A percentile compares a stretch with the other conserved stretches of the same genome.
phyloP scores from a whole-genome alignment of 1,140 invertebrate genomes.

The Acyrthosiphon pisum region DNA sequence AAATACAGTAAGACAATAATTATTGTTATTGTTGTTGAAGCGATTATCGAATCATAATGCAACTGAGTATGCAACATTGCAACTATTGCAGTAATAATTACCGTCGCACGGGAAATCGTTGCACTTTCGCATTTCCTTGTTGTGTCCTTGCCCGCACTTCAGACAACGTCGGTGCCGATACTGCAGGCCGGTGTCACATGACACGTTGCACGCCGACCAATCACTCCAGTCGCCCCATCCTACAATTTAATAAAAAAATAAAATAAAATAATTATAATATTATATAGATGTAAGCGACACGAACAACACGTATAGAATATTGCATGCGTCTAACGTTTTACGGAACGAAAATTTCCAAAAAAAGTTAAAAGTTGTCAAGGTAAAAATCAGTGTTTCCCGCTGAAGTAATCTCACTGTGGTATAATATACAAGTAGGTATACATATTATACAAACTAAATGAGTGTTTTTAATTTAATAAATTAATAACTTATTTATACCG shows the following conservation, averaged over 20 bases:
- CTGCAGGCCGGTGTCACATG: slow-evolving; percentile 61
- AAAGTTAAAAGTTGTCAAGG: neutral
- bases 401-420: neutral
- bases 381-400: neutral
- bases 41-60: neutral
- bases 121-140: slow-evolving; percentile 61
- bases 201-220: slow-evolving; percentile 61
- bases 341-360: neutral
- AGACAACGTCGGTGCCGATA: slow-evolving; percentile 60
- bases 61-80: too few relatives aligned
- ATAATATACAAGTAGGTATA: neutral
- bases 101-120: slow-evolving; percentile 62
- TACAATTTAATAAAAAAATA: slow-evolving; percentile 54
- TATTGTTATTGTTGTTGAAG: too few relatives aligned
- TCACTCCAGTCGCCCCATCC: slow-evolving; percentile 62
- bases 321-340: neutral
- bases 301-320: neutral
- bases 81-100: slow-evolving; percentile 53
- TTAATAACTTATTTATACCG: neutral
- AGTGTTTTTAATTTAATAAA: neutral
- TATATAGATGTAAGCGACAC: neutral
- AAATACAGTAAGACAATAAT: neutral
- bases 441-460: neutral
- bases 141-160: slow-evolving; percentile 60
- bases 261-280: too few relatives aligned